A percentile compares a stretch with the other conserved stretches of the same genome.
phyloP scores from a whole-genome alignment of 2,797 vertebrate genomes.

The Nyctalus aviator region DNA sequence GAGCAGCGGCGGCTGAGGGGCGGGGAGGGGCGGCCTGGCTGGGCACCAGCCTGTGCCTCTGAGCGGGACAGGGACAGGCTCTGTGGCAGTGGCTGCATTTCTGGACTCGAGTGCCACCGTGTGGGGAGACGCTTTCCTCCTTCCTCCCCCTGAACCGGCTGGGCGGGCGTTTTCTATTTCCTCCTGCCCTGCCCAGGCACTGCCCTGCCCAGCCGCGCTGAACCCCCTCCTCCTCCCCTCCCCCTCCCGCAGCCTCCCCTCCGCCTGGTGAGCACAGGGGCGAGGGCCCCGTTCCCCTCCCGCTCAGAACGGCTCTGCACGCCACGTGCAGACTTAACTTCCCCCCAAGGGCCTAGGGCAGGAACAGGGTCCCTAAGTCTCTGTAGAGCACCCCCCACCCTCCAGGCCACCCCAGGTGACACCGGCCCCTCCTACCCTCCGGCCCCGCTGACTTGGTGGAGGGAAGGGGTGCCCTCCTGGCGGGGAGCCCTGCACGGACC shows the following conservation, averaged over 20 bases:
- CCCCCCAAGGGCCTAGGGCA: background rate
- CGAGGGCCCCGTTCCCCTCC: too few species aligned
- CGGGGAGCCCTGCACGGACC: background rate
- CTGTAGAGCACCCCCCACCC: background rate
- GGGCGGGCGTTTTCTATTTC: background rate
- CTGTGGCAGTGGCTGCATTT: background rate
- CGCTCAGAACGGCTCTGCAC: background rate
- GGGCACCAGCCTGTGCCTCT: too few species aligned
- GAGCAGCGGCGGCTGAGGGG: background rate
- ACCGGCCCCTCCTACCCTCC: fast-evolving
- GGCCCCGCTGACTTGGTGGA: background rate
- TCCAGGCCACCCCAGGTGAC: too few species aligned
- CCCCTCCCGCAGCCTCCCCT: too few species aligned
- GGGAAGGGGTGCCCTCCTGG: background rate
- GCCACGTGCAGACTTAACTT: background rate
- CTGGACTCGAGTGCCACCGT: background rate
- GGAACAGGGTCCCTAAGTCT: background rate
- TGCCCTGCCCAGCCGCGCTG: too few species aligned
- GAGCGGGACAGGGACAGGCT: too few species aligned
- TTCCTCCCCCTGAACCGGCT: background rate
- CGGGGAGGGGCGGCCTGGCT: too few species aligned
- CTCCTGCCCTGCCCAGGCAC: background rate
- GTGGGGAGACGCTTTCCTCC: background rate
- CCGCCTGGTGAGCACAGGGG: too few species aligned
- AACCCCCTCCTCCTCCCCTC: too few species aligned